Base-by-base conservation (phyloP, 2,797 vertebrate genomes). In the Loris lydekkerianus region DNA sequence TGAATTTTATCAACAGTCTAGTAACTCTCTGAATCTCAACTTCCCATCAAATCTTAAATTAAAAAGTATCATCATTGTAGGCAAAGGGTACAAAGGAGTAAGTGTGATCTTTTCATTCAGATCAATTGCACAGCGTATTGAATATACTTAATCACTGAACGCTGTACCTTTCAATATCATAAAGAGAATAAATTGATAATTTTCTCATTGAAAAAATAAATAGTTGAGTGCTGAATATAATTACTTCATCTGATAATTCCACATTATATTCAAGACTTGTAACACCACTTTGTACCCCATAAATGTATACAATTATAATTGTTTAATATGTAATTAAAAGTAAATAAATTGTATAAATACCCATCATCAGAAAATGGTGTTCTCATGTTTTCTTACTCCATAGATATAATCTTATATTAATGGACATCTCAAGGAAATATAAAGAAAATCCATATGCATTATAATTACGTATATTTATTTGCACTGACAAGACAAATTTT, bases 41-140 rank as follows among this genome's bases (percentile, higher is more conserved):
- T 95, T 96, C 31, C 65, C 21, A 86, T 63, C 27, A 87, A 37
- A 70, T 86, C n/a, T 89, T 84, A 61, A 89, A 67, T 92, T 46
- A 65, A 81, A 87, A 69, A 89, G 20, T 75, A 61, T 43, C 21
- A 80, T 80, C 10, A 4, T 56, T 25, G 1, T 37, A 5, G 77
- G 37, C n/a, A 80, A 60, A 80, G 53, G 14, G 21, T 37, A 80
- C 53, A 37, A 17, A 80, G 53, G 18, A 60, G 34, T 60, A 80
- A 60, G n/a, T 17, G 1, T 56, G 21, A 58, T 25, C 20, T 20
- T 20, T 58, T 78, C 49, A 53, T 25, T 37, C 56, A 60, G 53
- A 60, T 37, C 34, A 80, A 80, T 37, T 60, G 13, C 23, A 37
- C 23, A 80, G 13, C 13, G 27, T 80, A 23, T 23, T 37, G n/a